Evolutionary conservation across 2,888 invertebrate species (phyloP).

Genomic region (Carpatolechia fugitivella): DNA sequence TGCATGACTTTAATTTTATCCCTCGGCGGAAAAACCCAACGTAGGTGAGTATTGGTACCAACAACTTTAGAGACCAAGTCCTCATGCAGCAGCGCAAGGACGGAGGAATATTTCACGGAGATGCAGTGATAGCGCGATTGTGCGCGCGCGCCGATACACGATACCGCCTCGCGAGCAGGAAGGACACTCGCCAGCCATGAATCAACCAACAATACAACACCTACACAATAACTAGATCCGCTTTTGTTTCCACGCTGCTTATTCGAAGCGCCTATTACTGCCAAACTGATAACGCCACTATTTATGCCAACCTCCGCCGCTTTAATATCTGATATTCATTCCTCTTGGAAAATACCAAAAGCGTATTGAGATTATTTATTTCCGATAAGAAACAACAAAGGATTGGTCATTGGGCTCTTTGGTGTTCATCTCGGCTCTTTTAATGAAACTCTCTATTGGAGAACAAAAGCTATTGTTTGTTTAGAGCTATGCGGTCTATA

Average conservation of each 20-base stretch:
- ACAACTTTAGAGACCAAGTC: not conserved
- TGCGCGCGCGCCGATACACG: slow-evolving; percentile 57
- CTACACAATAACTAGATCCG: slow-evolving; percentile 33
- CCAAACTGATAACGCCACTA: slow-evolving; percentile 22
- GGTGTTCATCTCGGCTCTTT: not conserved
- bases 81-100: slow-evolving; percentile 14
- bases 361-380: slow-evolving; percentile 3
- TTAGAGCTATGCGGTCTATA: slow-evolving; percentile 5
- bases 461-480: slow-evolving; percentile 6
- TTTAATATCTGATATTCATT: slow-evolving; percentile 4
- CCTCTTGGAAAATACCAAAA: slow-evolving; percentile 9
- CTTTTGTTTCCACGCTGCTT: slow-evolving; percentile 28
- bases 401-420: not conserved
- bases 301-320: slow-evolving; percentile 2
- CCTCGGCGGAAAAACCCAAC: not conserved
- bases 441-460: not conserved
- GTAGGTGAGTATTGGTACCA: not conserved
- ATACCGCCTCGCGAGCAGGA: slow-evolving; percentile 59
- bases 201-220: slow-evolving; percentile 44
- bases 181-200: slow-evolving; percentile 61
- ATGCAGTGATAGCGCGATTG: slow-evolving; percentile 65
- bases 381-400: slow-evolving; percentile 1
- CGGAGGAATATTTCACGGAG: slow-evolving; percentile 72
- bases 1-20: too few relatives aligned
- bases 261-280: slow-evolving; percentile 24